Percentiles rank a stretch among this genome's conserved stretches.
phyloP scores from a whole-genome alignment of 2,113 vertebrate genomes.

The Formicarius rufipectus region DNA sequence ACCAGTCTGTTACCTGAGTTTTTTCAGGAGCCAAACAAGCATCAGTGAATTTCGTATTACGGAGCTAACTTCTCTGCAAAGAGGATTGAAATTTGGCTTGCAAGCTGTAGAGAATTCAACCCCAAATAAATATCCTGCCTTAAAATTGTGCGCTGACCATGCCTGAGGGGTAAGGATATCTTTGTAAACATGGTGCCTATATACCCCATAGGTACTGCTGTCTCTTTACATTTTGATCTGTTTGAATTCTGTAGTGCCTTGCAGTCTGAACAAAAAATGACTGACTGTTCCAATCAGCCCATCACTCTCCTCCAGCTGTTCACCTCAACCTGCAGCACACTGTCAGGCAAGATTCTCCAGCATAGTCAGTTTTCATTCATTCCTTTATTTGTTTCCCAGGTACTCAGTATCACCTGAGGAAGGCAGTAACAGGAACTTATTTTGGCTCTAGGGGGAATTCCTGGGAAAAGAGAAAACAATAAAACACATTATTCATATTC shows the following conservation, averaged over 20 bases:
- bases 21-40: neutral
- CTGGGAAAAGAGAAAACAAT: neutral
- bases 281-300: constrained; percentile 8
- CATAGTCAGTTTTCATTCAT: neutral
- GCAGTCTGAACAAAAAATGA: neutral
- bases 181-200: constrained; percentile 7
- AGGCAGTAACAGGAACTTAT: neutral
- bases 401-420: neutral
- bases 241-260: constrained; percentile 1
- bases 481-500: neutral
- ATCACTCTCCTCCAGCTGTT: neutral
- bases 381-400: neutral
- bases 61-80: neutral
- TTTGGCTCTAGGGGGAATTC: neutral
- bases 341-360: neutral
- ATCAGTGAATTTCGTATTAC: neutral
- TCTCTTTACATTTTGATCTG: constrained; percentile 24
- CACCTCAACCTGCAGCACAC: neutral
- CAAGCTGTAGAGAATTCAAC: neutral
- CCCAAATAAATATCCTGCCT: neutral
- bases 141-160: neutral
- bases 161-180: neutral
- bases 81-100: neutral
- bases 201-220: neutral
- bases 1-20: neutral